Evolutionary conservation across 2,113 vertebrate species (phyloP).

Genomic region (Mustela nigripes): DNA sequence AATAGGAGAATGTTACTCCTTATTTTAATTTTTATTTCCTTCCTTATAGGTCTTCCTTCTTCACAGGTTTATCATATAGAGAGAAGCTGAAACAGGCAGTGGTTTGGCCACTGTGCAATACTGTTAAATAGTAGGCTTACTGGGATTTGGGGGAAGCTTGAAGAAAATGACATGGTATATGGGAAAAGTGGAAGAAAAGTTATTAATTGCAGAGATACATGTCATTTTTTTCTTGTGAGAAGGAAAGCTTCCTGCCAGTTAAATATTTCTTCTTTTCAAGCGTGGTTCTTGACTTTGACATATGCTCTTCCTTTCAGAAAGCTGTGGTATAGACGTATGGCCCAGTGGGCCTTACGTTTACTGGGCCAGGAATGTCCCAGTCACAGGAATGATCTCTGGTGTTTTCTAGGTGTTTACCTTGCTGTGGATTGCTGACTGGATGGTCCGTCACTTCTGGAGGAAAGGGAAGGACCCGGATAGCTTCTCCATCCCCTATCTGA

Average conservation of each 20-base stretch:
- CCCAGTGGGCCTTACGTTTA: rapidly evolving
- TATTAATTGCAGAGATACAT: neutral
- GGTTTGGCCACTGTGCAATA: neutral
- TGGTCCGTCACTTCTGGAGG: constrained; percentile 98
- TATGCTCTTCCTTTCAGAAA: neutral
- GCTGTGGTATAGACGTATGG: neutral
- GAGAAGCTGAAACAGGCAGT: neutral
- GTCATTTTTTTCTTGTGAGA: neutral
- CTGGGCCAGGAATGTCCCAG: neutral
- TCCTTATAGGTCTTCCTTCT: neutral
- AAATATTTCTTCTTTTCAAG: neutral
- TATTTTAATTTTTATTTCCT: neutral
- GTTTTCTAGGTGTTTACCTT: constrained; percentile 93
- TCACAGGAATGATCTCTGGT: neutral
- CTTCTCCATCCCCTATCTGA: constrained; percentile 98
- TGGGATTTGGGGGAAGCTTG: neutral
- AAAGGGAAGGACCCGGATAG: constrained; percentile 98
- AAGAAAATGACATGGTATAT: neutral
- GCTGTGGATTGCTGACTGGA: constrained; percentile 97
- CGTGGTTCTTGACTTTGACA: neutral
- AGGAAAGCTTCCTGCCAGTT: neutral
- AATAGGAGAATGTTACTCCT: neutral
- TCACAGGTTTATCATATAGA: neutral
- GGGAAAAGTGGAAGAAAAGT: neutral
- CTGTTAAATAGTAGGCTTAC: neutral